Evolutionary conservation across 1,140 invertebrate genomes (phyloP).

Genomic region (Sweltsa coloradensis): DNA sequence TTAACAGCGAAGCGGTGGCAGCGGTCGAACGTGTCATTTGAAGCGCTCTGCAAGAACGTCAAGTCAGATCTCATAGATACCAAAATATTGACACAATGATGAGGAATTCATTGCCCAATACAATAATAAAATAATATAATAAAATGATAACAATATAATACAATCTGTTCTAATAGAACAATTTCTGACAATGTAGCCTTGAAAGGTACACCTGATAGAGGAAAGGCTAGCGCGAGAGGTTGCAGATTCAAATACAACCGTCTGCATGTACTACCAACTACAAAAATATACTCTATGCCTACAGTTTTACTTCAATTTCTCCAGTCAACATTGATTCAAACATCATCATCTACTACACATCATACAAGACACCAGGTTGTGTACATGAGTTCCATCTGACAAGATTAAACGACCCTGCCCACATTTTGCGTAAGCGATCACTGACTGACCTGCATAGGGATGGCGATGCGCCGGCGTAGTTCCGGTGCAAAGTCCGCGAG

Average conservation of each 20-base stretch:
- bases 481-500: conserved; percentile 42
- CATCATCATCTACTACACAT: too few species aligned
- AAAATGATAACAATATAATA: conserved; percentile 2
- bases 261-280: too few species aligned
- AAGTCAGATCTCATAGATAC: conserved; percentile 7
- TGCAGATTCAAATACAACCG: too few species aligned
- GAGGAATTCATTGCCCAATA: too few species aligned
- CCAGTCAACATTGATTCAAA: too few species aligned
- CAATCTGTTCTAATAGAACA: conserved; percentile 7
- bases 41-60: conserved; percentile 24
- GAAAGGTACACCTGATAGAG: background rate
- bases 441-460: conserved; percentile 32
- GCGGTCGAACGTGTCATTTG: conserved; percentile 39
- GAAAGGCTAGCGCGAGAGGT: background rate
- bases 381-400: too few species aligned
- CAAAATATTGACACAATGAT: too few species aligned
- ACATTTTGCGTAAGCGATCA: conserved; percentile 1
- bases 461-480: conserved; percentile 45
- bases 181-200: background rate
- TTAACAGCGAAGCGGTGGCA: conserved; percentile 55
- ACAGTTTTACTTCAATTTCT: too few species aligned
- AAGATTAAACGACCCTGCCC: conserved; percentile 12
- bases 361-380: too few species aligned
- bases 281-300: too few species aligned
- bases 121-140: background rate